These are phyloP conservation scores for Eidolon dupreanum DNA, from an alignment of 2,797 vertebrate species.

Conservation along the genomic window DNA sequence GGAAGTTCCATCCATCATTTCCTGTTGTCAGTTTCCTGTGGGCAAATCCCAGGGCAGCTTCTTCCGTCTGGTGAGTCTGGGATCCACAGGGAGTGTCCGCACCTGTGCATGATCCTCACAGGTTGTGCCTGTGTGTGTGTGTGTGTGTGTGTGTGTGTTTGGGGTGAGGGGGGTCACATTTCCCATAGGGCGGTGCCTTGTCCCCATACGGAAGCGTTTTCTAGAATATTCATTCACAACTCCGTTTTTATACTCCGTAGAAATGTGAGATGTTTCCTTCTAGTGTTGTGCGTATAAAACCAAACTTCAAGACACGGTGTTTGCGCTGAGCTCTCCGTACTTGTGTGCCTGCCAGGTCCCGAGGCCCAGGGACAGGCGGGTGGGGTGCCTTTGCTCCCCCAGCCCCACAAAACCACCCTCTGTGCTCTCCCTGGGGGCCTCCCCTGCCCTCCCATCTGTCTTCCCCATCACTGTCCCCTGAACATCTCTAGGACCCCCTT, in stretches of 20 bases:
- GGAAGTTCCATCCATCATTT: background rate
- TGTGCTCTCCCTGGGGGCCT: background rate
- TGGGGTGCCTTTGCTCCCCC: background rate
- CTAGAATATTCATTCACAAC: background rate
- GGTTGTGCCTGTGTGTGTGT: background rate
- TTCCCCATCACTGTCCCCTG: background rate
- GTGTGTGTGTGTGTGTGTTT: too few species aligned
- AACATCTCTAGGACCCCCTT: background rate
- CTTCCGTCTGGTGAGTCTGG: accelerated
- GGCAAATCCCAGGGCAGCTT: accelerated
- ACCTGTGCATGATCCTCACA: accelerated
- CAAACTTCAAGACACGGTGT: background rate
- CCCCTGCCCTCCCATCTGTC: background rate
- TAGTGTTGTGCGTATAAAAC: background rate
- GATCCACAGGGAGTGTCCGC: accelerated
- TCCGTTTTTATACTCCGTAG: background rate
- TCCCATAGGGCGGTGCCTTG: accelerated
- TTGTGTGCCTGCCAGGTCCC: accelerated
- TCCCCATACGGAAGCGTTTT: background rate
- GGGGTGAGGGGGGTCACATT: background rate
- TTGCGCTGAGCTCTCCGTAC: background rate
- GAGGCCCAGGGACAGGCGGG: background rate
- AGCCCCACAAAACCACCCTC: background rate
- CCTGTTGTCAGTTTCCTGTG: background rate
- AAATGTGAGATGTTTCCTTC: background rate